Percentiles rank a stretch among this genome's conserved stretches.
These are phyloP conservation scores for Drosophila flavopinicola DNA, from an alignment of 2,888 invertebrate species.

Conservation along the genomic window DNA sequence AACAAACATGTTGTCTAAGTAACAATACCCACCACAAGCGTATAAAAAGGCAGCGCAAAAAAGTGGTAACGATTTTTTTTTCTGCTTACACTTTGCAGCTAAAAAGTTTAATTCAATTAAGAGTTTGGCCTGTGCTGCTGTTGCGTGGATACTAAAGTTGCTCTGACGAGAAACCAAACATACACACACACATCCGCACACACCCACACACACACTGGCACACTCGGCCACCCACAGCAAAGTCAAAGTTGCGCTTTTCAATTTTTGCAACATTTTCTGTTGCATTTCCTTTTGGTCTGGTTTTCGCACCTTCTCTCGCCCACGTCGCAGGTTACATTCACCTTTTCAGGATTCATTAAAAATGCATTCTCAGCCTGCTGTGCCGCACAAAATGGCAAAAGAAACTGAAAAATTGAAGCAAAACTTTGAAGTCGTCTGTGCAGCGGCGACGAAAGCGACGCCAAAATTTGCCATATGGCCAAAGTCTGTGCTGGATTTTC, in stretches of 20 bases:
- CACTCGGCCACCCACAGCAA: conserved; percentile 26
- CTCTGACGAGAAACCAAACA: conserved; percentile 48
- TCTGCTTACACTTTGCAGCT: conserved; percentile 41
- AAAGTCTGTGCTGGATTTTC: conserved; percentile 49
- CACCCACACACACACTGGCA: conserved; percentile 5
- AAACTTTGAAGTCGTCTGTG: conserved; percentile 46
- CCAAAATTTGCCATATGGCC: conserved; percentile 64
- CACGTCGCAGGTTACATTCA: conserved; percentile 56
- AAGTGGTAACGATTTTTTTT: conserved; percentile 32
- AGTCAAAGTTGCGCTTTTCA: conserved; percentile 68
- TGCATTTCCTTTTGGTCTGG: conserved; percentile 51
- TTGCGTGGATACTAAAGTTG: conserved; percentile 35
- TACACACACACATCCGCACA: conserved; percentile 12
- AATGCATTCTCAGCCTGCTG: conserved; percentile 62
- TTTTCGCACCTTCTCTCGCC: conserved; percentile 37
- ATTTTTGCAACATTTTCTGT: conserved; percentile 64
- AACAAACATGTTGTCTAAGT: conserved; percentile 8
- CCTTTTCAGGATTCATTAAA: conserved; percentile 68
- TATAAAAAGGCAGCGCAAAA: conserved; percentile 22
- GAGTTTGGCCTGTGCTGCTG: conserved; percentile 51
- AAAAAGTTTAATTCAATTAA: conserved; percentile 73
- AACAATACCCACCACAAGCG: conserved; percentile 19
- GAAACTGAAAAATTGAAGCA: conserved; percentile 51
- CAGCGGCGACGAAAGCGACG: conserved; percentile 16
- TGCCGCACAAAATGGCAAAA: conserved; percentile 39